A percentile compares a stretch with the other conserved stretches of the same genome.
phyloP scores from a whole-genome alignment of 2,113 vertebrate genomes.

The Phylloscopus whistleri region DNA sequence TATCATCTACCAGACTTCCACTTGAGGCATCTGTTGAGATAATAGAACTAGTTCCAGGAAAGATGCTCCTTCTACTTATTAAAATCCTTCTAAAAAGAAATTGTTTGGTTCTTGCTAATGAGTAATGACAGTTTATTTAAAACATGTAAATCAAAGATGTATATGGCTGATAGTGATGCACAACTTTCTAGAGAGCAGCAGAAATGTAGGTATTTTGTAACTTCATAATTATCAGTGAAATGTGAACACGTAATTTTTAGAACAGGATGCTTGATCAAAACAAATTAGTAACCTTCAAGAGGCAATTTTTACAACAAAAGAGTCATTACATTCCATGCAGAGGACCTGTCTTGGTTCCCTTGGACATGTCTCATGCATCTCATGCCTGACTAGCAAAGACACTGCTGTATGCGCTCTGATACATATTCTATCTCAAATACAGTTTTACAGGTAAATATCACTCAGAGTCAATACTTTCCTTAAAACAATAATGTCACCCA shows the following conservation, averaged over 20 bases:
- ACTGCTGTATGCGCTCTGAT: background rate
- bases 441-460: background rate
- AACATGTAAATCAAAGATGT: background rate
- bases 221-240: background rate
- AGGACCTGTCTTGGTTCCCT: background rate
- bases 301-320: background rate
- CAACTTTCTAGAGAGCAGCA: background rate
- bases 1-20: background rate
- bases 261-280: background rate
- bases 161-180: background rate
- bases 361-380: background rate
- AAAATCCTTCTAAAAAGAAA: background rate
- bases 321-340: background rate
- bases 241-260: background rate
- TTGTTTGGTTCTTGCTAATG: background rate
- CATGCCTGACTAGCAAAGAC: background rate
- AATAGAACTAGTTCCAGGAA: background rate
- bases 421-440: background rate
- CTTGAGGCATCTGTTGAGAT: background rate
- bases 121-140: background rate
- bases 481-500: background rate
- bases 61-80: background rate
- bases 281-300: background rate
- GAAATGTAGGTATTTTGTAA: background rate
- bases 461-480: background rate